These are phyloP conservation scores for Acanthurus lineatus DNA, from an alignment of 2,797 vertebrate genomes.

Conservation along the genomic window DNA sequence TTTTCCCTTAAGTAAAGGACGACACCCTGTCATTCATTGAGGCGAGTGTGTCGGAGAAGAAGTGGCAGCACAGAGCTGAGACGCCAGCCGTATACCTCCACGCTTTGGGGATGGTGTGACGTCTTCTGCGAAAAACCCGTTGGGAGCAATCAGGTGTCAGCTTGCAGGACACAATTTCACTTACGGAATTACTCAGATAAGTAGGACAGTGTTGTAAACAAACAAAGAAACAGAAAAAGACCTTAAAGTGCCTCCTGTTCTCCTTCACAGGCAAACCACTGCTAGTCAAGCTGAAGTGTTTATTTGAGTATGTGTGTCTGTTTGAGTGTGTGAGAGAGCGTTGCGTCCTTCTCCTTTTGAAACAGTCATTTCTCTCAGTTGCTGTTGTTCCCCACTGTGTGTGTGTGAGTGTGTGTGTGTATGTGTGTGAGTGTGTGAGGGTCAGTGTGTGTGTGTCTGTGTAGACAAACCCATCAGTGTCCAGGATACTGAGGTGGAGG, in stretches of 20 bases:
- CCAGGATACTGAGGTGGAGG: conserved; percentile 89
- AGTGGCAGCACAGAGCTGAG: conserved; percentile 18
- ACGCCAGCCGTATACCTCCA: conserved; percentile 20
- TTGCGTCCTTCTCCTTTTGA: conserved; percentile 57
- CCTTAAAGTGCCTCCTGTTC: conserved; percentile 71
- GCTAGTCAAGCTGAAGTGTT: conserved; percentile 46
- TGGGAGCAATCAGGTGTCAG: conserved; percentile 24
- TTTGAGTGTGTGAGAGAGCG: conserved; percentile 35
- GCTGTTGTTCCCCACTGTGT: conserved; percentile 29
- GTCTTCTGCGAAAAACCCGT: conserved; percentile 11
- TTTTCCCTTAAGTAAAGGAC: conserved; percentile 16
- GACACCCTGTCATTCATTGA: conserved; percentile 33
- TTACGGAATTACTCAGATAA: conserved; percentile 47
- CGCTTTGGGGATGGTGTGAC: conserved; percentile 32
- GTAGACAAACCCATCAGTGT: conserved; percentile 80
- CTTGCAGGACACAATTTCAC: conserved; percentile 41
- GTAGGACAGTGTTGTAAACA: conserved; percentile 47
- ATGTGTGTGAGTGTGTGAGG: conserved; percentile 26
- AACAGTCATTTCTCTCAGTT: conserved; percentile 66
- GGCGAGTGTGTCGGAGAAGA: conserved; percentile 28
- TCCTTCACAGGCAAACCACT: conserved; percentile 54
- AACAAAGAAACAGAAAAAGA: conserved; percentile 32
- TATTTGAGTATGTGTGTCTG: conserved; percentile 15
- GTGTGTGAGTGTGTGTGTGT: conserved; percentile 11
- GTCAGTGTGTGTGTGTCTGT: conserved; percentile 18